A percentile compares a stretch with the other conserved stretches of the same genome.
Evolutionary conservation across 2,113 vertebrate species (phyloP).

Genomic region (Marcusenius ussheri): DNA sequence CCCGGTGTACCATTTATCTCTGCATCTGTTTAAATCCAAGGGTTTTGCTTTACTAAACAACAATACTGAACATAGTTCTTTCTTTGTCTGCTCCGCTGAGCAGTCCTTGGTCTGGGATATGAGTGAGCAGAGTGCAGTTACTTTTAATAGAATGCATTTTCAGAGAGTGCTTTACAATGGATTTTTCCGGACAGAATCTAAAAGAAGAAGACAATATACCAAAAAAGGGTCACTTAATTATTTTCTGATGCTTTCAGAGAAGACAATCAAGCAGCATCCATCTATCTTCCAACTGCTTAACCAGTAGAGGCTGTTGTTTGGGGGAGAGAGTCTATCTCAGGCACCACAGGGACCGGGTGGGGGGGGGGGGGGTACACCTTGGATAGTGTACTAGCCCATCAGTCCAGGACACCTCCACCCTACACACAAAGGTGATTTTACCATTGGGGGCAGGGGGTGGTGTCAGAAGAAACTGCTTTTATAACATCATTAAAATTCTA

Average conservation of each 20-base stretch:
- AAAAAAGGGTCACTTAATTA: background rate
- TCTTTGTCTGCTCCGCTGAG: background rate
- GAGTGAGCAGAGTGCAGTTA: background rate
- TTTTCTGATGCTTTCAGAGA: background rate
- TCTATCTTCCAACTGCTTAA: background rate
- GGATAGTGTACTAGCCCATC: background rate
- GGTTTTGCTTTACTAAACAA: background rate
- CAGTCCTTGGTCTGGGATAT: background rate
- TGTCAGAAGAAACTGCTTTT: background rate
- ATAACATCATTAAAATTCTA: background rate
- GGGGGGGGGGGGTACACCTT: background rate
- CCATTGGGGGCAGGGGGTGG: too few relatives aligned
- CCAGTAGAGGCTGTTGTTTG: background rate
- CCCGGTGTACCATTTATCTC: background rate
- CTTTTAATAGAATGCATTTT: background rate
- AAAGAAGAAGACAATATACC: background rate
- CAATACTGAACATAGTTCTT: background rate
- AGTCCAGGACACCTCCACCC: background rate
- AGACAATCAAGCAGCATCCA: background rate
- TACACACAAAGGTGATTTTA: background rate
- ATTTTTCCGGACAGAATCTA: background rate
- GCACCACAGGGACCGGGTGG: background rate
- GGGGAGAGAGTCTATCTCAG: background rate
- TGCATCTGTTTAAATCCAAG: background rate
- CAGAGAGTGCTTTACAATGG: background rate